Conservation (phyloP, 2,113 vertebrate species). For the Nycticorax nycticorax region DNA sequence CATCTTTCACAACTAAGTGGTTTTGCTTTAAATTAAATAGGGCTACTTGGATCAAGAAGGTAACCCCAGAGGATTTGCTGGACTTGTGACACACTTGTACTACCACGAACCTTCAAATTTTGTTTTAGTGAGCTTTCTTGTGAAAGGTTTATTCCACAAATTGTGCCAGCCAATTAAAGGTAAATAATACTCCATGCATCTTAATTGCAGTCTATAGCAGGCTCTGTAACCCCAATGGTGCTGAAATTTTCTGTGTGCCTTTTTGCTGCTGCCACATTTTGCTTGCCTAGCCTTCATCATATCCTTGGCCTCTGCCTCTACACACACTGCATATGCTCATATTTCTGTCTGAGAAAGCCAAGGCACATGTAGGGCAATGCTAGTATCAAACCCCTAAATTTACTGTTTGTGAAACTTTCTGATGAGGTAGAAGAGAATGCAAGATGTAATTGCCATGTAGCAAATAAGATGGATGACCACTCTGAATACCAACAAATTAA, state of each 20-base stretch:
- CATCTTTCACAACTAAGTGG: neutral
- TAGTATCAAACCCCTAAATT: neutral
- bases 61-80: constrained; percentile 48
- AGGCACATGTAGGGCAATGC: neutral
- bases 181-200: neutral
- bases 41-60: constrained; percentile 47
- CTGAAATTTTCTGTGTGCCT: neutral
- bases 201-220: neutral
- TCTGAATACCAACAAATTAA: neutral
- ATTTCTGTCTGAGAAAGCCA: neutral
- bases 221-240: neutral
- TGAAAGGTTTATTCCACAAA: constrained; percentile 62
- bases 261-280: neutral
- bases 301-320: neutral
- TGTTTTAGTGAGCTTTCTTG: constrained; percentile 61
- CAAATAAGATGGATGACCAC: neutral
- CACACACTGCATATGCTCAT: neutral
- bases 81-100: constrained; percentile 57
- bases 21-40: constrained; percentile 22
- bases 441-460: neutral
- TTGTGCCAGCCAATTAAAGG: constrained; percentile 35
- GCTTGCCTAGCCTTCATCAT: neutral
- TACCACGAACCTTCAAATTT: constrained; percentile 61
- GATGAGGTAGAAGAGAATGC: neutral
- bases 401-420: neutral